A percentile compares a stretch with the other conserved stretches of the same genome.
These are phyloP conservation scores for Phalanger gymnotis DNA, from an alignment of 2,797 vertebrate genomes.

Conservation along the genomic window DNA sequence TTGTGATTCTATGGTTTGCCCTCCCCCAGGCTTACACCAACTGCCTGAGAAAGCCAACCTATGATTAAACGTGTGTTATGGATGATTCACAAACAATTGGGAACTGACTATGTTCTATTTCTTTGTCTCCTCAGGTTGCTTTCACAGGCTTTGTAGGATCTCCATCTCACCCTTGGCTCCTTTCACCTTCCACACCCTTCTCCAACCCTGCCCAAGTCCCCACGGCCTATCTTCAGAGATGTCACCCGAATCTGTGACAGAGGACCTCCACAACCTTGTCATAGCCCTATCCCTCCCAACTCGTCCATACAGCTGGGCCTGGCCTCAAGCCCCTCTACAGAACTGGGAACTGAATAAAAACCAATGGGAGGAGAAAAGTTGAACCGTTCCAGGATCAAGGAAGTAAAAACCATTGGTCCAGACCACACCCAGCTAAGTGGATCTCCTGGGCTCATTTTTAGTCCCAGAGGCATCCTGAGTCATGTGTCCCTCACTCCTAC, in stretches of 20 bases:
- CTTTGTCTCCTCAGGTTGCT: conserved; percentile 33
- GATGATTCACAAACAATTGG: fast-evolving
- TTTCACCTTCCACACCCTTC: background rate
- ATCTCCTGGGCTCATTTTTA: background rate
- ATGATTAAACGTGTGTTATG: background rate
- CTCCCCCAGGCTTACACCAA: background rate
- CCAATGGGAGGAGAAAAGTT: background rate
- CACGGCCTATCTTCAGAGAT: background rate
- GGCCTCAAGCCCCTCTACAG: background rate
- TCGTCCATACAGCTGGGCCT: background rate
- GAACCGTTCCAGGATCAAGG: background rate
- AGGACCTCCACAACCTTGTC: background rate
- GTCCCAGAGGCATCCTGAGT: background rate
- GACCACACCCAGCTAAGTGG: background rate
- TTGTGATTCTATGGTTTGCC: background rate
- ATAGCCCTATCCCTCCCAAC: too few species aligned
- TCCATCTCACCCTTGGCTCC: background rate
- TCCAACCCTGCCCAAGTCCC: background rate
- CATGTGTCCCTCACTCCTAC: background rate
- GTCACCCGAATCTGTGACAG: background rate
- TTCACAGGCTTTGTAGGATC: background rate
- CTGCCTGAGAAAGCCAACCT: background rate
- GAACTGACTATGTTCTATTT: background rate
- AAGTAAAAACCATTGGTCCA: background rate
- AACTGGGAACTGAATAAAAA: background rate